Percentiles rank a stretch among this genome's conserved stretches.
Conservation (phyloP, 2,888 invertebrate species). For the Ashinkailepas kermadecensis region DNA sequence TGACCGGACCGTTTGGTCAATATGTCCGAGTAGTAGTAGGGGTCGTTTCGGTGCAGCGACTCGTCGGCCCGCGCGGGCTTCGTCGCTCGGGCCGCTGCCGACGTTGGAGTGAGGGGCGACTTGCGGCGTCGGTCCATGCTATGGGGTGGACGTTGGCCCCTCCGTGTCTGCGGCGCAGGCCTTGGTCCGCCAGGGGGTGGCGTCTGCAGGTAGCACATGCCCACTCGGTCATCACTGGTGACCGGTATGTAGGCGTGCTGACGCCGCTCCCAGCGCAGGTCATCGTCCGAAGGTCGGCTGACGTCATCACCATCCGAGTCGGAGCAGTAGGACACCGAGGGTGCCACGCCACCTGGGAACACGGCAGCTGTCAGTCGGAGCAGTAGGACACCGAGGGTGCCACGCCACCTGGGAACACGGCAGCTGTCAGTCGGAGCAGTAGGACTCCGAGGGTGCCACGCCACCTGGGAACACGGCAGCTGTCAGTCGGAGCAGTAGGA, state of each 20-base stretch:
- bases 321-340: background rate
- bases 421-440: background rate
- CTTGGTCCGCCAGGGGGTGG: background rate
- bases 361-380: too few species aligned
- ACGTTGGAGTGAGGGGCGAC: background rate
- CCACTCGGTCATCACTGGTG: background rate
- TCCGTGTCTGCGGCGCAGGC: background rate
- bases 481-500: too few species aligned
- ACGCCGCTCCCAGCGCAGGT: background rate
- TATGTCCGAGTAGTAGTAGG: conserved; percentile 4
- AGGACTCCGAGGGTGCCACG: background rate
- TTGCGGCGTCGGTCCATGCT: background rate
- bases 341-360: background rate
- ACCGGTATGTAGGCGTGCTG: background rate
- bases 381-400: too few species aligned
- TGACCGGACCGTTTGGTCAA: background rate
- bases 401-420: too few species aligned
- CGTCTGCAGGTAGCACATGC: background rate
- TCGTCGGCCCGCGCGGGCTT: too few species aligned
- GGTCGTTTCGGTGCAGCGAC: background rate
- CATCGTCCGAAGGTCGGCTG: background rate
- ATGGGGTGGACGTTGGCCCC: too few species aligned
- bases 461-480: background rate
- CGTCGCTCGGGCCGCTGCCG: too few species aligned
- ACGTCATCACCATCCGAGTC: background rate